Percentiles rank a stretch among this genome's conserved stretches.
Evolutionary conservation across 2,113 vertebrate genomes (phyloP).

Genomic region (Meleagris gallopavo): DNA sequence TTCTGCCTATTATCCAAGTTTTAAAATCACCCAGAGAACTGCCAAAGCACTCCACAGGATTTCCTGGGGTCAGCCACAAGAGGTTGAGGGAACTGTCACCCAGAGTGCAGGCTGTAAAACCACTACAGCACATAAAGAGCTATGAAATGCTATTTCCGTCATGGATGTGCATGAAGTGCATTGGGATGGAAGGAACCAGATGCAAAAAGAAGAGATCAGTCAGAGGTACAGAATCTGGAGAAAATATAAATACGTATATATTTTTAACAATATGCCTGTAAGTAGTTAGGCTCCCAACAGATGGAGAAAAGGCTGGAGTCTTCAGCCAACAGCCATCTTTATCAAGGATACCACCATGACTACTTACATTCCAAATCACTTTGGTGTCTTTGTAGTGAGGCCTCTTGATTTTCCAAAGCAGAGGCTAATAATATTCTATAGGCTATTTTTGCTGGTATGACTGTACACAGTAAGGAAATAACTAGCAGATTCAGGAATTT

Average conservation of each 20-base stretch:
- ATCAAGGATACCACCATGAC: neutral
- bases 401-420: neutral
- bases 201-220: neutral
- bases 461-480: neutral
- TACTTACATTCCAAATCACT: neutral
- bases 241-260: neutral
- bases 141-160: neutral
- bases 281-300: neutral
- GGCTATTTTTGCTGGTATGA: neutral
- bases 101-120: neutral
- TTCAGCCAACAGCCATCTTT: neutral
- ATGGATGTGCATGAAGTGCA: neutral
- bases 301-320: neutral
- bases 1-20: neutral
- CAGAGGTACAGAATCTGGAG: neutral
- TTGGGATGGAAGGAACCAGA: neutral
- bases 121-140: neutral
- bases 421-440: neutral
- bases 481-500: neutral
- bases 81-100: neutral
- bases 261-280: neutral
- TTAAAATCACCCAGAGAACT: neutral
- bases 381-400: neutral
- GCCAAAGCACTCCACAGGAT: neutral
- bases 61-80: neutral